Evolutionary conservation across 2,888 invertebrate genomes (phyloP), one percentile per base, ranked within the genome.

Genomic region (Ennomos erosarius): DNA sequence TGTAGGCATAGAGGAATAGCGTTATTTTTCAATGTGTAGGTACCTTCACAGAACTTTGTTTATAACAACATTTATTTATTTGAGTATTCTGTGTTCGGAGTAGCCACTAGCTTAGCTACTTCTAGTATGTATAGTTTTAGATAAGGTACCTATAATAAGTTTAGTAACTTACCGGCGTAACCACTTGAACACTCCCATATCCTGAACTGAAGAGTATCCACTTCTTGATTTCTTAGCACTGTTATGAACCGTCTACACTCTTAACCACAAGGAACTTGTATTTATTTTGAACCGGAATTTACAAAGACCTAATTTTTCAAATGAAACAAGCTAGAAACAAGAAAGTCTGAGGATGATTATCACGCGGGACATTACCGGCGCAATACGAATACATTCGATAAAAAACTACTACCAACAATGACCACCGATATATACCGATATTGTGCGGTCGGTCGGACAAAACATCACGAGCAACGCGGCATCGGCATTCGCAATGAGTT

Each of bases 181-280:
- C 92, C 91, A 92, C 79, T 91, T 91, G 76, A 92, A 90, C 71
- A 92, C 91, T 73, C 91, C 90, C 92, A 92, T 92, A 69, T 87
- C 86, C 80, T 81, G 76, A 71, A 72, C 80, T 81, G 76, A 71
- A 72, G 74, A 52, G 81, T 76, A 81, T 86, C 85, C 90, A 90
- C 87, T 80, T 85, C 85, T 80, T 71, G 49, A 58, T 67, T 60
- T 69, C 67, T 65, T 59, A 65, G 62, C 78, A 78, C 78, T 57
- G 49, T 69, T 71, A 73, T 51, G 62, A 67, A 54, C 55, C 59
- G 55, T 46, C 52, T 57, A 52, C 67, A 74, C 68, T 70, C 51
- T 58, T 56, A 57, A 44, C 36, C 26, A 6, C 26, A 26, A 26
- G 6, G 26, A 26, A 26, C 16, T 16, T 16, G 16, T 16, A 16